Percentiles rank a stretch among this genome's conserved stretches.
Conservation (phyloP, 2,888 invertebrate genomes). For the Nasonia oneida region DNA sequence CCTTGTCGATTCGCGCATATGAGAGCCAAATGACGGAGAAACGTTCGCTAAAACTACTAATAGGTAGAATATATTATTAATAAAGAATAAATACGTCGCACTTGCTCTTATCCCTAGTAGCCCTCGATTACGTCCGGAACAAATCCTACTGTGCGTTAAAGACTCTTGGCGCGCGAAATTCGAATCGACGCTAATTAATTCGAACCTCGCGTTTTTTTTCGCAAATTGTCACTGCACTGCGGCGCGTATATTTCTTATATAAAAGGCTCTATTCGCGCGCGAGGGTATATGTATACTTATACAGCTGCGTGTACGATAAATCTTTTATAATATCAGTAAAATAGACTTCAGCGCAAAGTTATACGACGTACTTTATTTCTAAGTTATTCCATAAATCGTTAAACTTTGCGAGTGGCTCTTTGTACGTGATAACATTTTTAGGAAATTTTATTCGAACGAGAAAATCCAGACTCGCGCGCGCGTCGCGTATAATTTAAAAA, state of each 20-base stretch:
- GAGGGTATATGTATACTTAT: neutral
- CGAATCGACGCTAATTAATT: neutral
- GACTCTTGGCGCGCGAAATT: neutral
- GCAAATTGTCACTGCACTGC: neutral
- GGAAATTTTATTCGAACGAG: constrained; percentile 39
- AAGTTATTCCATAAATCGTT: constrained; percentile 60
- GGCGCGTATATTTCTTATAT: constrained; percentile 31
- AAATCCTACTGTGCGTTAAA: neutral
- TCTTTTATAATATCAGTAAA: constrained; percentile 55
- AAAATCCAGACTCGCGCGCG: neutral
- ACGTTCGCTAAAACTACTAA: no score
- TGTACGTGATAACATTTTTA: constrained; percentile 51
- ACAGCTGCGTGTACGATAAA: constrained; percentile 33
- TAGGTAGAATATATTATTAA: no score
- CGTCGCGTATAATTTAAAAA: constrained; percentile 20
- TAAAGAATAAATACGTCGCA: no score
- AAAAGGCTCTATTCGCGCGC: neutral
- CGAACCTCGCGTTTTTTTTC: neutral
- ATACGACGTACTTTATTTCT: constrained; percentile 46
- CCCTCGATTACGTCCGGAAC: no score
- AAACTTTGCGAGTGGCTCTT: constrained; percentile 34
- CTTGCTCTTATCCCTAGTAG: no score
- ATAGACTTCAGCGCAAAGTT: constrained; percentile 50
- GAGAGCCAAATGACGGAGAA: no score
- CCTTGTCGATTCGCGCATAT: no score